These are phyloP conservation scores for Gymnorhina tibicen DNA, from an alignment of 2,113 vertebrate species.

Conservation along the genomic window DNA sequence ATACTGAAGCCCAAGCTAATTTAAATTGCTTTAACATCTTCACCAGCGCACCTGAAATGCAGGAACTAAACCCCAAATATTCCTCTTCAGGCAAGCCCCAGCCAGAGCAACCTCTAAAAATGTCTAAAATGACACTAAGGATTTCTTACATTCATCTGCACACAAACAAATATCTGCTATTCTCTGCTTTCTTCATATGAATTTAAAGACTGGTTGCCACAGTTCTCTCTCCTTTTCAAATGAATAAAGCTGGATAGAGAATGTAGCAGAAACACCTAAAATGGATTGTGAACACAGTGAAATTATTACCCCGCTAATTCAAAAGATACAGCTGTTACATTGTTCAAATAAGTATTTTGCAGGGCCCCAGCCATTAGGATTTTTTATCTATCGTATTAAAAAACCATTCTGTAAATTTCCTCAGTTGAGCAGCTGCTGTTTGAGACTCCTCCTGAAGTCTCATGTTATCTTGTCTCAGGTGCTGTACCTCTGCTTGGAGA, in stretches of 20 bases:
- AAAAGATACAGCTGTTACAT: constrained; percentile 11
- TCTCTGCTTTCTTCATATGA: constrained; percentile 32
- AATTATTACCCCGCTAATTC: constrained; percentile 29
- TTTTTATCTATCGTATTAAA: constrained; percentile 95
- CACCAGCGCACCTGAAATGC: constrained; percentile 52
- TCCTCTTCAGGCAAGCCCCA: constrained; percentile 50
- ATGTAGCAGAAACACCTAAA: constrained; percentile 50
- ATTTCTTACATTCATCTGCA: constrained; percentile 83
- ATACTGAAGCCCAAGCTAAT: constrained; percentile 69
- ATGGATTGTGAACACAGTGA: constrained; percentile 60
- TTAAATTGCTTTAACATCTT: constrained; percentile 61
- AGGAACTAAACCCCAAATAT: constrained; percentile 30
- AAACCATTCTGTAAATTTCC: constrained; percentile 97
- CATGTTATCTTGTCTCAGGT: constrained; percentile 94
- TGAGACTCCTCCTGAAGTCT: constrained; percentile 95
- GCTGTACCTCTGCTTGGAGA: constrained; percentile 92
- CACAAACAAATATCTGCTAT: constrained; percentile 48
- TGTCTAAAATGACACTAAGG: constrained; percentile 69
- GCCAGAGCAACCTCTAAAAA: constrained; percentile 51
- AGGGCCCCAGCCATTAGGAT: constrained; percentile 46
- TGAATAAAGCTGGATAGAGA: constrained; percentile 28
- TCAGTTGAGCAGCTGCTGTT: constrained; percentile 90
- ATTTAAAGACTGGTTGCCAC: not conserved
- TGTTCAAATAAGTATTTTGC: not conserved
- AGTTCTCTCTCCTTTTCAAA: constrained; percentile 36